phyloP scores from a whole-genome alignment of 2,888 invertebrate species.

The Cistogaster globosa region DNA sequence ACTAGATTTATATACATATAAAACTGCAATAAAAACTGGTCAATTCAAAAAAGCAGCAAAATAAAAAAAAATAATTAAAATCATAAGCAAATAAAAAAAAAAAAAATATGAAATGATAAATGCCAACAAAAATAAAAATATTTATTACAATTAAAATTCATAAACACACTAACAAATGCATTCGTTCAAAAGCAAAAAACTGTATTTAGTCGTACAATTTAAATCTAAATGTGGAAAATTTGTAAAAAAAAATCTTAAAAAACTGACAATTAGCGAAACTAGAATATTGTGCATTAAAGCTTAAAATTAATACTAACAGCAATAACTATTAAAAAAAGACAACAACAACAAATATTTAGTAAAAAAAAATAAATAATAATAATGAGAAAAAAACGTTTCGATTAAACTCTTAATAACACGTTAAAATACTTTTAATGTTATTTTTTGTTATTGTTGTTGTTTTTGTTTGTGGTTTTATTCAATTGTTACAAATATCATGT shows the following conservation, averaged over 20 bases:
- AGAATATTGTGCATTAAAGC: constrained; percentile 70
- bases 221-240: constrained; percentile 19
- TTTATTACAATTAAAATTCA: constrained; percentile 1
- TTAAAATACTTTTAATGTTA: constrained; percentile 65
- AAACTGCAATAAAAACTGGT: constrained; percentile 41
- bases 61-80: constrained; percentile 6
- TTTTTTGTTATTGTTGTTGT: constrained; percentile 3
- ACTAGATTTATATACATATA: constrained; percentile 23
- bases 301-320: constrained; percentile 59
- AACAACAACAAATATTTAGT: constrained; percentile 37
- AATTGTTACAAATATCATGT: constrained; percentile 50
- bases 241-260: constrained; percentile 9
- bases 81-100: no score
- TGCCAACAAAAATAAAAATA: not conserved
- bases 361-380: constrained; percentile 45
- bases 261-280: constrained; percentile 65
- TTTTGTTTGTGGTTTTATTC: constrained; percentile 1
- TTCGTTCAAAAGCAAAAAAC: not conserved
- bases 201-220: constrained; percentile 35
- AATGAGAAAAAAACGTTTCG: constrained; percentile 70
- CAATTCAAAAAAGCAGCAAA: constrained; percentile 47
- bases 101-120: constrained; percentile 29
- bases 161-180: constrained; percentile 10
- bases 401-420: constrained; percentile 74
- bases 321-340: constrained; percentile 39